Conservation (phyloP, 2,888 invertebrate species). For the Drosophila anomelani region DNA sequence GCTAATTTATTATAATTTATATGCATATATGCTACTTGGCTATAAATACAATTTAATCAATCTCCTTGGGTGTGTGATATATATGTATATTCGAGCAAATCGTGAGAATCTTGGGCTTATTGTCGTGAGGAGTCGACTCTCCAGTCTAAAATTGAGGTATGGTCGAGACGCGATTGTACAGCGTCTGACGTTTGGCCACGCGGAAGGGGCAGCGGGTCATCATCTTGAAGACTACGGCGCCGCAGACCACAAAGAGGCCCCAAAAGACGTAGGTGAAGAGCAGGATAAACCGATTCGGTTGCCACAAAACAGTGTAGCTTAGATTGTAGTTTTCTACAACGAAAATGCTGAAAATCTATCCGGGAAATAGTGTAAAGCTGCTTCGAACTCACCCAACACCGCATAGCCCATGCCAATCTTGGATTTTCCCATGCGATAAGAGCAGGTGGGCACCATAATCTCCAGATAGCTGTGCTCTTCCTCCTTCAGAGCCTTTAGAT, state of each 20-base stretch:
- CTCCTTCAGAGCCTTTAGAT: conserved; percentile 79
- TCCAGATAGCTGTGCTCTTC: conserved; percentile 87
- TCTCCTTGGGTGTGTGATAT: conserved; percentile 3
- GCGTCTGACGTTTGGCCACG: conserved; percentile 79
- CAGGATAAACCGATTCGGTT: conserved; percentile 81
- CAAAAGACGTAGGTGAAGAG: conserved; percentile 81
- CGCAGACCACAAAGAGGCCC: conserved; percentile 78
- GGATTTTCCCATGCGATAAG: conserved; percentile 97
- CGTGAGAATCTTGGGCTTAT: conserved; percentile 36
- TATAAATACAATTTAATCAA: conserved; percentile 19
- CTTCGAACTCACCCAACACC: conserved; percentile 87
- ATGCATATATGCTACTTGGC: conserved; percentile 1
- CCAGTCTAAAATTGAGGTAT: conserved; percentile 83
- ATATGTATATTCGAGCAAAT: conserved; percentile 27
- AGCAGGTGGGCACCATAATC: conserved; percentile 96
- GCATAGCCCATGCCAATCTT: conserved; percentile 95
- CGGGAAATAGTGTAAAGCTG: background rate
- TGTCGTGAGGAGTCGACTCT: conserved; percentile 20
- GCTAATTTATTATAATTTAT: conserved; percentile 3
- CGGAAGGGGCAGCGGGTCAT: conserved; percentile 84
- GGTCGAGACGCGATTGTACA: conserved; percentile 75
- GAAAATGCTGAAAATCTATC: no score
- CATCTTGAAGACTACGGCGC: conserved; percentile 80
- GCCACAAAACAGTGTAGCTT: conserved; percentile 83
- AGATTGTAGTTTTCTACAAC: conserved; percentile 80